Percentiles rank a stretch among this genome's conserved stretches.
These are phyloP conservation scores for Glossophaga mutica DNA, from an alignment of 2,797 vertebrate genomes.

Conservation along the genomic window DNA sequence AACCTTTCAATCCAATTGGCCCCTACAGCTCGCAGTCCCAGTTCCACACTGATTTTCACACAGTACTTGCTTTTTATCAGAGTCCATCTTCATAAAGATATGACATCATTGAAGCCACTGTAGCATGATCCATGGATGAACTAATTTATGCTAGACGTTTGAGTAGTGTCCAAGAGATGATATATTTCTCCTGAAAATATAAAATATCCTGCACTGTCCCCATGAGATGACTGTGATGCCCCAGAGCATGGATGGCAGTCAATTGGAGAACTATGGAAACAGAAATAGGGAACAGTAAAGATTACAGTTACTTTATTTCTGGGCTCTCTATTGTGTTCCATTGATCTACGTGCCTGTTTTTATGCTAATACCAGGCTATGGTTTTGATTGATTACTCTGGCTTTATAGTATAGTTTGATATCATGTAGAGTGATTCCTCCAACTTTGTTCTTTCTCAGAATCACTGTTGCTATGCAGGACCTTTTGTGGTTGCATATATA, in stretches of 20 bases:
- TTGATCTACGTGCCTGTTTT: no score
- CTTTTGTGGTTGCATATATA: no score
- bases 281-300: neutral
- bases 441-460: no score
- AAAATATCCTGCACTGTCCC: no score
- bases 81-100: neutral
- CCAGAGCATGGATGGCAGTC: neutral
- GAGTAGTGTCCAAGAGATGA: neutral
- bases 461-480: no score
- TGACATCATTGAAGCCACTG: neutral
- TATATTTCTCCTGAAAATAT: neutral
- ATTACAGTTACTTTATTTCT: no score
- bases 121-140: neutral
- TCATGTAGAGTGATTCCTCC: no score
- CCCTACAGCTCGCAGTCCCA: neutral
- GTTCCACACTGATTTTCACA: no score
- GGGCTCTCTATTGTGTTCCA: no score
- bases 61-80: neutral
- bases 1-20: neutral
- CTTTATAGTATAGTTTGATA: no score
- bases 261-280: neutral
- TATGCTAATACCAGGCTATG: no score
- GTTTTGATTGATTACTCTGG: no score
- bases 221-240: neutral
- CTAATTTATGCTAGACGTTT: neutral